Evolutionary conservation across 2,888 invertebrate species (phyloP).

Genomic region (Drosophila nr. fundita): DNA sequence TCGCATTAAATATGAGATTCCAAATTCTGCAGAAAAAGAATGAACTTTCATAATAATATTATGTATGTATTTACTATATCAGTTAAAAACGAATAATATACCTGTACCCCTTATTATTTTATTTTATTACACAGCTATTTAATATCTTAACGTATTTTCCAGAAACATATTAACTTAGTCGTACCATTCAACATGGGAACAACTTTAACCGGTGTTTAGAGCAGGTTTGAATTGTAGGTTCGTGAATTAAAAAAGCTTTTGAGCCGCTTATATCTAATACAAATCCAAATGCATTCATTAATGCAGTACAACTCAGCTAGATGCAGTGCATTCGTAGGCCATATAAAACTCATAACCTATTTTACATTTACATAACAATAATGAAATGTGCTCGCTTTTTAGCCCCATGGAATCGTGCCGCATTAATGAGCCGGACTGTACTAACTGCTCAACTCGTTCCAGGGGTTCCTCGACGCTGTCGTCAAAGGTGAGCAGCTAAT

Average conservation of each 20-base stretch:
- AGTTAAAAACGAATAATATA: background rate
- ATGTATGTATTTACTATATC: background rate
- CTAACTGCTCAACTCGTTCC: slow-evolving; percentile 88
- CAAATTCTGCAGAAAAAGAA: background rate
- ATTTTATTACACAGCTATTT: background rate
- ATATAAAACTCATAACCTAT: slow-evolving; percentile 42
- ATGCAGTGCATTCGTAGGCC: slow-evolving; percentile 21
- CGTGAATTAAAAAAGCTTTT: background rate
- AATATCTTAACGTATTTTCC: slow-evolving; percentile 24
- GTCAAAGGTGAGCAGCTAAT: slow-evolving; percentile 80
- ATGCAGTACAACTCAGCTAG: slow-evolving; percentile 2
- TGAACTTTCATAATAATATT: background rate
- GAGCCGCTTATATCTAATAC: background rate
- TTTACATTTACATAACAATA: background rate
- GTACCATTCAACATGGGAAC: slow-evolving; percentile 26
- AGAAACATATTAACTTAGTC: slow-evolving; percentile 50
- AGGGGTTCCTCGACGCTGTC: slow-evolving; percentile 87
- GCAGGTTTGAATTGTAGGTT: background rate
- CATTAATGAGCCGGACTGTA: slow-evolving; percentile 88
- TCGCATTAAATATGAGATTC: background rate
- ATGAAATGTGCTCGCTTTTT: slow-evolving; percentile 76
- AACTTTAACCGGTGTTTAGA: background rate
- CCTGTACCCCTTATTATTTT: background rate
- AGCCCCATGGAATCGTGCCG: slow-evolving; percentile 89
- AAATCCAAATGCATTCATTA: background rate